A percentile compares a stretch with the other conserved stretches of the same genome.
These are phyloP conservation scores for Gadopsis bispinosus DNA, from an alignment of 2,797 vertebrate species.

Conservation along the genomic window DNA sequence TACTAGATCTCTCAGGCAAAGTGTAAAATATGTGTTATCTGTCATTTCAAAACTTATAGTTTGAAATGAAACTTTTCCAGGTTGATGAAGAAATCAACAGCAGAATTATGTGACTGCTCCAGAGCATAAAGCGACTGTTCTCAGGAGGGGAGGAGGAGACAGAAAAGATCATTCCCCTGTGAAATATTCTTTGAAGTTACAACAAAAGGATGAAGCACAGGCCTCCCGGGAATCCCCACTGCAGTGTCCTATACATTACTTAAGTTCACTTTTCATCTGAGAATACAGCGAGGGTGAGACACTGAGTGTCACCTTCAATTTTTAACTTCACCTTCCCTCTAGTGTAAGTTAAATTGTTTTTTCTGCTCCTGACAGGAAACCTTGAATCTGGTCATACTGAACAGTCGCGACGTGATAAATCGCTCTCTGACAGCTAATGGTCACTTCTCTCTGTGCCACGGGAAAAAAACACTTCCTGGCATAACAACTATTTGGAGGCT, in stretches of 20 bases:
- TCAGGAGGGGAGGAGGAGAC: slow-evolving; percentile 36
- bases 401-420: slow-evolving; percentile 3
- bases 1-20: not conserved
- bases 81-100: slow-evolving; percentile 15
- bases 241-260: slow-evolving; percentile 8
- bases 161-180: slow-evolving; percentile 42
- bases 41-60: not conserved
- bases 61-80: too few species aligned
- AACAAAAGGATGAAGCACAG: slow-evolving; percentile 53
- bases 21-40: not conserved
- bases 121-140: slow-evolving; percentile 39
- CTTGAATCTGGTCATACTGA: slow-evolving; percentile 24
- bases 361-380: slow-evolving; percentile 14
- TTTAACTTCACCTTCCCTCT: slow-evolving; percentile 9
- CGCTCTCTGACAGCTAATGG: not conserved
- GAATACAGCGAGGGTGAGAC: slow-evolving; percentile 7
- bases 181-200: slow-evolving; percentile 69
- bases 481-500: slow-evolving; percentile 4
- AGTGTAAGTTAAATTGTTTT: slow-evolving; percentile 22
- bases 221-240: slow-evolving; percentile 38
- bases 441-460: not conserved
- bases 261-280: slow-evolving; percentile 34
- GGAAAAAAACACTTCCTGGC: slow-evolving; percentile 13
- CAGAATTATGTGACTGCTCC: slow-evolving; percentile 21
- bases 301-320: not conserved